Percentiles rank a stretch among this genome's conserved stretches.
These are phyloP conservation scores for Sinelater perroti DNA, from an alignment of 2,888 invertebrate species.

Conservation along the genomic window DNA sequence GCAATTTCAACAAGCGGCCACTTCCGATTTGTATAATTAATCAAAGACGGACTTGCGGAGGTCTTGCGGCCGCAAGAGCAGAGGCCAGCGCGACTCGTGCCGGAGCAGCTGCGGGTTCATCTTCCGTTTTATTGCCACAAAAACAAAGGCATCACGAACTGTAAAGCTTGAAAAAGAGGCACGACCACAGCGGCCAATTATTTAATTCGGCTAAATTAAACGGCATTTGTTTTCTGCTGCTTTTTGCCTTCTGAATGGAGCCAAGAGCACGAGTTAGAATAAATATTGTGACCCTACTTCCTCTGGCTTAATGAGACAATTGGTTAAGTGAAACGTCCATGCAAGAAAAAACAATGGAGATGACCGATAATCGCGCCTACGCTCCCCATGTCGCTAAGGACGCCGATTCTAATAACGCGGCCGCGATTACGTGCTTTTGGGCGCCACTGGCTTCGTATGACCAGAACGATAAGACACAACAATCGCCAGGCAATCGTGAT, in stretches of 20 bases:
- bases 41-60: no score
- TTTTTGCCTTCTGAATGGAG: slow-evolving; percentile 52
- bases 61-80: slow-evolving; percentile 24
- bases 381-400: slow-evolving; percentile 5
- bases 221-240: slow-evolving; percentile 53
- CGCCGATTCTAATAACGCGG: neutral
- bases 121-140: slow-evolving; percentile 34
- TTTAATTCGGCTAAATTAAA: slow-evolving; percentile 59
- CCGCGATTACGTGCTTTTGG: no score
- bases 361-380: slow-evolving; percentile 33
- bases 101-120: slow-evolving; percentile 31
- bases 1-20: no score
- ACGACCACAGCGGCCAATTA: slow-evolving; percentile 50
- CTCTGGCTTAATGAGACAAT: slow-evolving; percentile 48
- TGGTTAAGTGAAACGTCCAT: slow-evolving; percentile 43
- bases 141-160: slow-evolving; percentile 28
- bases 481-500: no score
- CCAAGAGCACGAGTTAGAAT: slow-evolving; percentile 59
- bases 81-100: slow-evolving; percentile 35
- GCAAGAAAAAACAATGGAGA: slow-evolving; percentile 28
- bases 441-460: no score
- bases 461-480: no score
- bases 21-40: no score
- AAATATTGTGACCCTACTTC: slow-evolving; percentile 61
- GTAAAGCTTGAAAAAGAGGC: slow-evolving; percentile 28